Evolutionary conservation across 1,140 invertebrate genomes (phyloP), one percentile per base, ranked within the genome.

Genomic region (Cylas formicarius): DNA sequence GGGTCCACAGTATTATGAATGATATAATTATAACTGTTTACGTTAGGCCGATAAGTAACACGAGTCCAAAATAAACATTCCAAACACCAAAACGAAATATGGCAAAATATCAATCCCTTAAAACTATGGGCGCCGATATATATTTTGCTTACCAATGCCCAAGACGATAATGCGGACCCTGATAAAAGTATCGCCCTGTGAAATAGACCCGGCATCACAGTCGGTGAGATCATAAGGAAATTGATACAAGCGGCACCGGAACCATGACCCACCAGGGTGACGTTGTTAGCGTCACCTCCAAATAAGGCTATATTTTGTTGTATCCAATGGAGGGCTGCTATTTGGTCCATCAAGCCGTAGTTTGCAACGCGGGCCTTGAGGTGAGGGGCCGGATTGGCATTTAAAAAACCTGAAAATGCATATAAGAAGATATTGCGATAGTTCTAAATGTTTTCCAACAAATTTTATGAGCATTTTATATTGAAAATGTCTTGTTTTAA

Each of bases 181-280:
- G 89, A 92, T 59, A 95, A 74, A 4, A 97, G 72, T 40, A 96
- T 84, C 4, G 88, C 85, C 48, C 91, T 78, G 52, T 92, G 88
- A 65, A 97, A 96, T 3, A 96, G 69, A 50, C 83, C 86, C 29
- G 86, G 82, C 65, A 90, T 84, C 36, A 90, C 90, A 27, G 90
- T 87, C 0, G 91, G 90, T 16, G 91, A 94, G 28, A 93, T 84
- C 78, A 94, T 92, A 27, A 97, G 78, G 61, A 95, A 88, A 68
- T 96, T 90, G 29, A 97, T 92, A 62, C 90, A 90, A 0, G 92
- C 90, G 2, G 94, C 94, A 1, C 93, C 94, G 1, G 89, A 87
- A 1, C 91, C 92, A 57, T 96, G 90, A 1, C 93, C 94, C 58
- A 94, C 78, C 18, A 97, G 69, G 0, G 92, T 94, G 0, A 97